These are phyloP conservation scores for Galeopsomyia nigrocyanea DNA, from an alignment of 2,888 invertebrate species.

Conservation along the genomic window DNA sequence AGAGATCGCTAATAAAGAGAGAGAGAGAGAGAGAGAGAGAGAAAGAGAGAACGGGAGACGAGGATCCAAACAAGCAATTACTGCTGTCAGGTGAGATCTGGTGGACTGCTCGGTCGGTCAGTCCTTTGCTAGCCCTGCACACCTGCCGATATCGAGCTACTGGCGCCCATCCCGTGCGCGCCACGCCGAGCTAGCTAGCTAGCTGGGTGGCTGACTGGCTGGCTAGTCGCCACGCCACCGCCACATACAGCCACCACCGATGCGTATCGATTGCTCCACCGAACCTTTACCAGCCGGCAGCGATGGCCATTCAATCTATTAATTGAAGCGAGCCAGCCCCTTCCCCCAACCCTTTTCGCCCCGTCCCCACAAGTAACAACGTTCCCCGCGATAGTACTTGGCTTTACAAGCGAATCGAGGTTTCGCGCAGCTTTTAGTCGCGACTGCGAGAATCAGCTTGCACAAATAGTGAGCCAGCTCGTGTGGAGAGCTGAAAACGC, in stretches of 20 bases:
- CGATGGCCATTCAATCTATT: conserved; percentile 50
- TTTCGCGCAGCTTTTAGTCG: conserved; percentile 47
- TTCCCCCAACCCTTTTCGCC: too few species aligned
- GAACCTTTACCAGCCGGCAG: background rate
- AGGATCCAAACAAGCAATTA: conserved; percentile 53
- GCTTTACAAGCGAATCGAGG: conserved; percentile 44
- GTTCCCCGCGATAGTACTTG: too few species aligned
- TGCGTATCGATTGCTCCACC: too few species aligned
- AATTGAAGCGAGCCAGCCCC: conserved; percentile 43
- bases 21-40: conserved; percentile 13
- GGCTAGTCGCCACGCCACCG: too few species aligned
- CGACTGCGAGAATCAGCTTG: conserved; percentile 1
- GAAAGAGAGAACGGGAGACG: conserved; percentile 7
- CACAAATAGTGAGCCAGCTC: conserved; percentile 40
- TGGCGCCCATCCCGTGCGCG: conserved; percentile 1
- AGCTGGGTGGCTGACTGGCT: too few species aligned
- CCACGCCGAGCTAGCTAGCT: too few species aligned
- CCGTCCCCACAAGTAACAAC: too few species aligned
- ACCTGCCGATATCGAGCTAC: conserved; percentile 15
- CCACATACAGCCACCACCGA: too few species aligned
- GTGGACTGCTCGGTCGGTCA: background rate
- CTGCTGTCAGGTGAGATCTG: conserved; percentile 47
- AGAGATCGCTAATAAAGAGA: background rate
- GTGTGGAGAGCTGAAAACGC: background rate
- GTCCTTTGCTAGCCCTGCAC: conserved; percentile 9